Evolutionary conservation across 2,113 vertebrate species (phyloP).

Genomic region (Vanacampus margaritifer): DNA sequence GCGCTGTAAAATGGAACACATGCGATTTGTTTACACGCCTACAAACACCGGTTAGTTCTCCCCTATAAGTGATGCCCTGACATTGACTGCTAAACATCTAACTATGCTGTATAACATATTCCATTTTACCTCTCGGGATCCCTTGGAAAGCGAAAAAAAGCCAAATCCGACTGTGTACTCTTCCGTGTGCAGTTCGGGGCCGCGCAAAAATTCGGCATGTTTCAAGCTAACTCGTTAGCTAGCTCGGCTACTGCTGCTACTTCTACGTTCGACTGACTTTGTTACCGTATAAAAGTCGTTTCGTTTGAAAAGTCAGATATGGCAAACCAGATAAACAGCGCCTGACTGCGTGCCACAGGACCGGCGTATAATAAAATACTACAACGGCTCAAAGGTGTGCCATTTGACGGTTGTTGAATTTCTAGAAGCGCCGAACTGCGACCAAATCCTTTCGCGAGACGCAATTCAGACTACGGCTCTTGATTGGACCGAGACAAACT

Average conservation of each 20-base stretch:
- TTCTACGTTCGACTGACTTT: not conserved
- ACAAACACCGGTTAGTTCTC: not conserved
- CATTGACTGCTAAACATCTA: not conserved
- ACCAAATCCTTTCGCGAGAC: not conserved
- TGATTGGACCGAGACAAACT: constrained; percentile 23
- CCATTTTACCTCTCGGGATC: constrained; percentile 72
- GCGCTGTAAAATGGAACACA: not conserved
- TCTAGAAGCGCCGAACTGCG: not conserved
- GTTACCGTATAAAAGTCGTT: not conserved
- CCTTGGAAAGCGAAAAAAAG: constrained; percentile 79
- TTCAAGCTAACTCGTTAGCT: constrained; percentile 45
- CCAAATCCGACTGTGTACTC: constrained; percentile 78
- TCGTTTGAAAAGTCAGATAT: not conserved
- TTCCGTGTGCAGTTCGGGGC: constrained; percentile 89
- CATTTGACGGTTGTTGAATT: not conserved
- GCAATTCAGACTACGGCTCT: not conserved
- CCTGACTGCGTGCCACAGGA: not conserved
- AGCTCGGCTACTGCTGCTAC: not conserved
- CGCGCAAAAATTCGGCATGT: constrained; percentile 86
- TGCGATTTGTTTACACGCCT: not conserved
- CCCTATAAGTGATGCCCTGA: not conserved
- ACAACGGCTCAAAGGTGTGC: not conserved
- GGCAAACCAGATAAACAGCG: too few relatives aligned
- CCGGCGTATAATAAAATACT: not conserved
- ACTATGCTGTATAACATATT: not conserved